phyloP scores from a whole-genome alignment of 2,113 vertebrate species.

The Pseudonaja textilis region DNA sequence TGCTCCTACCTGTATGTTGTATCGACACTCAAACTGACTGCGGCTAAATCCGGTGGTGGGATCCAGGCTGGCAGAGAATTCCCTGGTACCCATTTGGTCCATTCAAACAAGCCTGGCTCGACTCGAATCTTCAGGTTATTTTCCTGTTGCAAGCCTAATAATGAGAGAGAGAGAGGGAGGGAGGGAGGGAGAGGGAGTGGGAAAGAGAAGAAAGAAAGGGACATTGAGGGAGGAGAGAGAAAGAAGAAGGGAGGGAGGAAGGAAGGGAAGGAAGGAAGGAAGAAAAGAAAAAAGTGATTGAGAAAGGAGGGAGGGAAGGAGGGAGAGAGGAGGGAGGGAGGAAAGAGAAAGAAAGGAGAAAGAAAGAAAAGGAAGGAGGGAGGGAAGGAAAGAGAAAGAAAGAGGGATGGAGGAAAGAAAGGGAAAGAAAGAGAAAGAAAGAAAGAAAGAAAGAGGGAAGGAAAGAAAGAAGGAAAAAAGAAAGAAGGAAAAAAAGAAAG shows the following conservation, averaged over 20 bases:
- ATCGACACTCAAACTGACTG: slow-evolving; percentile 89
- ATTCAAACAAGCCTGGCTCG: slow-evolving; percentile 95
- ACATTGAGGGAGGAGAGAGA: neutral
- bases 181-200: rapidly evolving
- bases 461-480: no score
- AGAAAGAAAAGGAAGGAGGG: no score
- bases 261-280: rapidly evolving
- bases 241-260: rapidly evolving
- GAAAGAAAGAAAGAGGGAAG: no score
- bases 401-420: rapidly evolving
- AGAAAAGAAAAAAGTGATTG: no score
- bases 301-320: no score
- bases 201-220: no score
- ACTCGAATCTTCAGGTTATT: slow-evolving; percentile 88
- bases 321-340: rapidly evolving
- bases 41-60: slow-evolving; percentile 81
- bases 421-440: neutral
- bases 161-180: neutral
- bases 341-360: rapidly evolving
- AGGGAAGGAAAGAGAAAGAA: no score
- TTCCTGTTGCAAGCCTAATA: slow-evolving; percentile 91
- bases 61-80: slow-evolving; percentile 89
- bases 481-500: no score
- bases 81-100: slow-evolving; percentile 98
- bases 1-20: slow-evolving; percentile 92